phyloP scores from a whole-genome alignment of 92 coral and sea anemone species.

The Zoanthus sansibaricus region DNA sequence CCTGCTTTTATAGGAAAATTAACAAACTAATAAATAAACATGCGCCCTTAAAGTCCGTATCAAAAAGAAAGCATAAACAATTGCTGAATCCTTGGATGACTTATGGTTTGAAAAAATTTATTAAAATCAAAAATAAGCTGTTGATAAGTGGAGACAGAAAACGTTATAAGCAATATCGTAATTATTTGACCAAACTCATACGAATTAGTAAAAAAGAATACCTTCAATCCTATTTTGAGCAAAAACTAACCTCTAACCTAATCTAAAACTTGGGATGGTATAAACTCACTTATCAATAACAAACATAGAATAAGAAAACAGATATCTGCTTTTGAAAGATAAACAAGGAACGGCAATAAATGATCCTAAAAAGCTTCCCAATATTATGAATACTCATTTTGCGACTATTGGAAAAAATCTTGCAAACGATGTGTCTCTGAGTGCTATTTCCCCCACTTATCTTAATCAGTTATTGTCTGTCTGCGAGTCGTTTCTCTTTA shows the following conservation, averaged over 20 bases:
- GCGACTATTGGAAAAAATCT: neutral
- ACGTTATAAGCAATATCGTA: conserved; percentile 33
- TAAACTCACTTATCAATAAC: conserved; percentile 10
- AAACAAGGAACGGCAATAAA: neutral
- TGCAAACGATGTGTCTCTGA: neutral
- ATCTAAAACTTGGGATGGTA: conserved; percentile 12
- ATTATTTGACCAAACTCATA: neutral
- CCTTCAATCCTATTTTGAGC: conserved; percentile 10
- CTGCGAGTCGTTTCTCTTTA: neutral
- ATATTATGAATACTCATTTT: conserved; percentile 14
- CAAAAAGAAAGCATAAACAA: neutral
- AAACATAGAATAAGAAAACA: neutral
- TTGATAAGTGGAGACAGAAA: conserved; percentile 9
- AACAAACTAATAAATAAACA: too few species aligned
- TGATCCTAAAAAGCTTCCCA: conserved; percentile 6
- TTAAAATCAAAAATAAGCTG: neutral
- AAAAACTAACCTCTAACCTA: neutral
- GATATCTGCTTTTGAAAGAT: conserved; percentile 8
- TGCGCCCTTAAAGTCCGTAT: too few species aligned
- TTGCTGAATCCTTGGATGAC: neutral
- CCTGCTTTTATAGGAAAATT: too few species aligned
- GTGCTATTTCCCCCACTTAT: neutral
- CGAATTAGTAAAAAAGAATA: neutral
- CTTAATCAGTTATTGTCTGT: neutral
- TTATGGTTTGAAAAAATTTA: neutral